Base-by-base conservation (phyloP, 2,888 invertebrate genomes). In the Elaeidobius kamerunicus region DNA sequence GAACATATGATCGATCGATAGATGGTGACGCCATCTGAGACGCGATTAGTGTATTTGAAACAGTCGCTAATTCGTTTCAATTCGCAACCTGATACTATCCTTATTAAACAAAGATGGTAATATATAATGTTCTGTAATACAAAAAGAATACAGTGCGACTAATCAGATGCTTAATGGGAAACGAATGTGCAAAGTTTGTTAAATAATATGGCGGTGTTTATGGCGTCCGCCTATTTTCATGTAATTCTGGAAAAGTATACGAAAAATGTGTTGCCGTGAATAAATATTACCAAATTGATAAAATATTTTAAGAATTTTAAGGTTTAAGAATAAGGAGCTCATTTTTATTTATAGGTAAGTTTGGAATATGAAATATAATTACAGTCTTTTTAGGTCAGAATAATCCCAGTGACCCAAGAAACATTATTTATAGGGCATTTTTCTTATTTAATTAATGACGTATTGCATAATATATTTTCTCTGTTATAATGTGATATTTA, bases 121-220 rank as follows among this genome's bases (percentile, higher is more conserved):
- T 5, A 27, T 27, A 27, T 27, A 27, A 11, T 11, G 5, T 27
- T 27, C 9, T 27, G 27, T 11, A n/a, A n/a, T n/a, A n/a, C n/a
- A n/a, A n/a, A n/a, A n/a, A n/a, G n/a, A n/a, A n/a, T n/a, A n/a
- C n/a, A n/a, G n/a, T n/a, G n/a, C n/a, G n/a, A n/a, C n/a, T n/a
- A n/a, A n/a, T n/a, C n/a, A n/a, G n/a, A n/a, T n/a, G n/a, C n/a
- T n/a, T n/a, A n/a, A n/a, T n/a, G n/a, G n/a, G 23, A 23, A 9
- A 9, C 23, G 4, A 23, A 23, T 23, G 23, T 9, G 23, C 32
- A 9, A 4, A 35, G 14, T 35, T 35, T 35, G 35, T 15, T 14
- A 34, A 51, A 71, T 30, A 72, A 72, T 69, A 74, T 74, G 73
- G 73, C 72, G 71, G 63, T 66, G 65, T 67, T 69, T 67, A 67